A percentile compares a stretch with the other conserved stretches of the same genome.
Evolutionary conservation across 1,140 invertebrate species (phyloP).

Genomic region (Muscidifurax raptorellus): DNA sequence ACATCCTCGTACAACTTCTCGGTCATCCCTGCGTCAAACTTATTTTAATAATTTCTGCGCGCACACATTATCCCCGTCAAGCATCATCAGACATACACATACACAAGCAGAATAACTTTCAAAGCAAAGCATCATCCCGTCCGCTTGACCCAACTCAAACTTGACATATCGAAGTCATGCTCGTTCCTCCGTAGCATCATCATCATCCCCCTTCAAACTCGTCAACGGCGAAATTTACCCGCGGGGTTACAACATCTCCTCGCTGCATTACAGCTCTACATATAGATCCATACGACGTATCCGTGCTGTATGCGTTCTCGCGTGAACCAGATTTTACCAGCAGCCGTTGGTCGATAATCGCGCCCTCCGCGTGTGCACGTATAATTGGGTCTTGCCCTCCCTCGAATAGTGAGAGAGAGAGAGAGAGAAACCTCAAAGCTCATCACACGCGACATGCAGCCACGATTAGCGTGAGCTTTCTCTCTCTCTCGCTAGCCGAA

Average conservation of each 20-base stretch:
- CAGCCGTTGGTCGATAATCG: slow-evolving; percentile 10
- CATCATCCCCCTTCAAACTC: not conserved
- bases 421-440: slow-evolving; percentile 29
- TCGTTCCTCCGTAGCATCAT: not conserved
- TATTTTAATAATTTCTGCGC: too few relatives aligned
- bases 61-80: too few relatives aligned
- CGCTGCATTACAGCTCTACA: not conserved
- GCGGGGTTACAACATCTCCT: not conserved
- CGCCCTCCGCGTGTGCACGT: not conserved
- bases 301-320: not conserved
- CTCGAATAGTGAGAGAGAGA: not conserved
- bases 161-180: not conserved
- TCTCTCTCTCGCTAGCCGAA: not conserved
- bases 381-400: slow-evolving; percentile 21
- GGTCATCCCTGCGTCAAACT: too few relatives aligned
- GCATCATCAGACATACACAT: too few relatives aligned
- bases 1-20: too few relatives aligned
- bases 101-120: too few relatives aligned
- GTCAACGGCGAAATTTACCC: not conserved
- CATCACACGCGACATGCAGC: slow-evolving; percentile 21
- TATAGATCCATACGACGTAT: not conserved
- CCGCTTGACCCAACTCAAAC: too few relatives aligned
- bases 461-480: slow-evolving; percentile 16
- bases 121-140: too few relatives aligned
- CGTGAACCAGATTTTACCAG: not conserved